phyloP scores from a whole-genome alignment of 2,113 vertebrate species.

The Tautogolabrus adspersus region DNA sequence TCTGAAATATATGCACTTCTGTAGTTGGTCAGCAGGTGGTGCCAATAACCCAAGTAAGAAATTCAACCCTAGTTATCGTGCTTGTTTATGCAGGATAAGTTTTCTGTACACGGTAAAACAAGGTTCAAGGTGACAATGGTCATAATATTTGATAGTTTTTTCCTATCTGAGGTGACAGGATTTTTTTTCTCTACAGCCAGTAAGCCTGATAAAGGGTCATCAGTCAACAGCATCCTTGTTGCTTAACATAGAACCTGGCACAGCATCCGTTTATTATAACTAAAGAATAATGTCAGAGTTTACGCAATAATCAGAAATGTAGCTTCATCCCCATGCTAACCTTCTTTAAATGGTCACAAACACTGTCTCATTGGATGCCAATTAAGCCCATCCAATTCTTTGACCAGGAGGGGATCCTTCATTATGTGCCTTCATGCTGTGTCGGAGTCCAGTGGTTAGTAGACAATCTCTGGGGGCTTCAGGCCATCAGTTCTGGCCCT shows the following conservation, averaged over 20 bases:
- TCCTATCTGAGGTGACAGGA: neutral
- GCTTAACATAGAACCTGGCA: neutral
- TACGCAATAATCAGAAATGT: neutral
- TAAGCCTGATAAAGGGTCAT: neutral
- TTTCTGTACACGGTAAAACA: constrained; percentile 8
- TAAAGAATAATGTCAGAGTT: constrained; percentile 1
- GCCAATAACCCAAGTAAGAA: constrained; percentile 11
- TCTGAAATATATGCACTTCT: neutral
- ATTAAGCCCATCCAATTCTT: constrained; percentile 5
- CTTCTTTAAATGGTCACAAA: constrained; percentile 3
- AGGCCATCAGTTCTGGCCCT: constrained; percentile 69
- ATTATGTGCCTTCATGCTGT: constrained; percentile 32
- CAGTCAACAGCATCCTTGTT: neutral
- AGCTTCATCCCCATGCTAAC: neutral
- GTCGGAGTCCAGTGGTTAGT: constrained; percentile 26
- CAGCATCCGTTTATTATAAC: neutral
- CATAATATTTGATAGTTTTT: neutral
- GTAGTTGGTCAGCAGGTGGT: constrained; percentile 66
- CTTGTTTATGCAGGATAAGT: neutral
- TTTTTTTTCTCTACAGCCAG: neutral
- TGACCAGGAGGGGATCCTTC: neutral
- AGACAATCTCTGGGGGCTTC: constrained; percentile 47
- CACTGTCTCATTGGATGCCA: constrained; percentile 1
- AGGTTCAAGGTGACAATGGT: constrained; percentile 3
- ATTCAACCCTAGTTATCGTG: neutral